These are phyloP conservation scores for Rhagoletis pomonella DNA, from an alignment of 1,140 invertebrate genomes.

Conservation along the genomic window DNA sequence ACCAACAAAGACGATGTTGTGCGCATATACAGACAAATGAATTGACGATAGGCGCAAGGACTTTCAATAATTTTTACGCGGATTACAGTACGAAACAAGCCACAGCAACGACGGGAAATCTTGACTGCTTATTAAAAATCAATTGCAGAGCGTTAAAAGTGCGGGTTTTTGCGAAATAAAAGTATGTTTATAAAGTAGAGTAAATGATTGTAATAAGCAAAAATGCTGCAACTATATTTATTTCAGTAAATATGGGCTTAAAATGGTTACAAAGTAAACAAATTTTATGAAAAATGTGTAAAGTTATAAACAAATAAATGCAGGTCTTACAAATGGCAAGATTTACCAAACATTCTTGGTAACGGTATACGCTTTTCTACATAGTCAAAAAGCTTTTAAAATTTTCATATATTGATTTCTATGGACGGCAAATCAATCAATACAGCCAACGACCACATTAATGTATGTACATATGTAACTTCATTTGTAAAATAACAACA, in stretches of 20 bases:
- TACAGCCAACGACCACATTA: background rate
- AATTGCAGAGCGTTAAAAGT: background rate
- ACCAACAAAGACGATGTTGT: background rate
- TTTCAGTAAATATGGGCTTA: background rate
- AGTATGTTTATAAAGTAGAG: no score
- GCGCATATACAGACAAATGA: constrained; percentile 31
- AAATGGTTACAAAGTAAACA: background rate
- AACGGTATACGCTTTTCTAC: background rate
- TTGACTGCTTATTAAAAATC: no score
- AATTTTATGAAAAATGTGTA: background rate
- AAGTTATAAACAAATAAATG: background rate
- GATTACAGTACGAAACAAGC: constrained; percentile 1
- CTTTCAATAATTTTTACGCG: background rate
- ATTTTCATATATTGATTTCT: constrained; percentile 36
- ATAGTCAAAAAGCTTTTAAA: background rate
- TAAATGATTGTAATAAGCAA: no score
- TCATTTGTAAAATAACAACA: constrained; percentile 27
- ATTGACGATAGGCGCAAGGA: constrained; percentile 12
- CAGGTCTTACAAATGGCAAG: background rate
- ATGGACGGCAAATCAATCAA: constrained; percentile 28
- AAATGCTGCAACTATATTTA: no score
- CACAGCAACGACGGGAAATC: background rate
- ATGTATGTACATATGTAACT: background rate
- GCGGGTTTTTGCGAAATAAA: background rate
- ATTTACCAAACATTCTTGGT: background rate